Conservation (phyloP, 2,888 invertebrate species). For the Microctonus hyperodae region DNA sequence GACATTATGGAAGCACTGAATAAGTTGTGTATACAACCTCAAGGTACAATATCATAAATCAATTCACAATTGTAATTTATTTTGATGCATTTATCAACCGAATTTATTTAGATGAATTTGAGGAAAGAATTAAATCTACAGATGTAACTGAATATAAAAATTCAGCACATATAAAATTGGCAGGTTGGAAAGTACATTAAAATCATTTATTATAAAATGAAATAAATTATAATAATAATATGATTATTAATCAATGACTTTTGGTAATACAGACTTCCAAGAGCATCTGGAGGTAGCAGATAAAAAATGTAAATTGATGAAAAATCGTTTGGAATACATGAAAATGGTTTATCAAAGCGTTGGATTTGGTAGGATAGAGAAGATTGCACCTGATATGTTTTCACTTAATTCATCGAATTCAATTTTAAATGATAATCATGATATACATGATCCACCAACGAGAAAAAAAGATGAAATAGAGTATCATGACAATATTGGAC, state of each 20-base stretch:
- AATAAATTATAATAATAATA: neutral
- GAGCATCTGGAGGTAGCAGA: conserved; percentile 62
- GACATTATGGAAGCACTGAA: conserved; percentile 14
- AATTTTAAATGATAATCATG: neutral
- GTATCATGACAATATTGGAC: conserved; percentile 18
- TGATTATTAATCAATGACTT: neutral
- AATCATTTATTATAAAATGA: neutral
- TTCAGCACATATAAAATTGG: conserved; percentile 29
- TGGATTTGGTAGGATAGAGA: conserved; percentile 30
- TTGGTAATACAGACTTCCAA: conserved; percentile 64
- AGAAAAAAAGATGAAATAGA: no score
- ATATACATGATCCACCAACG: no score
- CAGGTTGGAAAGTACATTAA: conserved; percentile 36
- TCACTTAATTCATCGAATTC: neutral
- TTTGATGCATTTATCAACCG: no score
- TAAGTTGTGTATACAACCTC: neutral
- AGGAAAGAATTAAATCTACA: neutral
- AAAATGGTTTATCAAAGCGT: conserved; percentile 57
- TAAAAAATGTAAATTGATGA: conserved; percentile 60
- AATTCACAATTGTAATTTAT: no score
- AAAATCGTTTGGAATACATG: conserved; percentile 62
- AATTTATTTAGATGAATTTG: neutral
- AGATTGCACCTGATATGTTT: neutral
- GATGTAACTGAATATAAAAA: neutral
- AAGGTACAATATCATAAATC: neutral